Evolutionary conservation across 1,140 invertebrate species (phyloP).

Genomic region (Trachymyrmex septentrionalis): DNA sequence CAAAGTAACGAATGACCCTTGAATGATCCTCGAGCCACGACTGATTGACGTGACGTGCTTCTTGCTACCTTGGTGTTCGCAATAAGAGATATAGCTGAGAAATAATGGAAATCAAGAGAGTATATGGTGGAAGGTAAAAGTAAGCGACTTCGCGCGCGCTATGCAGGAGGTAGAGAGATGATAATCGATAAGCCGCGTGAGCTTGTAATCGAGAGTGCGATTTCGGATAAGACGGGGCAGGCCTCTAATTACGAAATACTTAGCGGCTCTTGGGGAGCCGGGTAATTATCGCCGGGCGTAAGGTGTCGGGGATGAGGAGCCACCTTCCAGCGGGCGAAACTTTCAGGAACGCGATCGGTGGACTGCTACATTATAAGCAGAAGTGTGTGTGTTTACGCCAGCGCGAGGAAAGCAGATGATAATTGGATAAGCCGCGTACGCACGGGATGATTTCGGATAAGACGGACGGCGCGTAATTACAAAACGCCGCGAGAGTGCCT

Average conservation of each 20-base stretch:
- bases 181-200: conserved; percentile 55
- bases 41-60: conserved; percentile 1
- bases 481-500: conserved; percentile 45
- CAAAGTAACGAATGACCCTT: conserved; percentile 1
- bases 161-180: conserved; percentile 53
- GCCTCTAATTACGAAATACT: conserved; percentile 59
- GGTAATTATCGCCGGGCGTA: conserved; percentile 49
- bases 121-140: conserved; percentile 4
- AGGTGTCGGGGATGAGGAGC: conserved; percentile 34
- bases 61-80: neutral
- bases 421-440: conserved; percentile 59
- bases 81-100: conserved; percentile 7
- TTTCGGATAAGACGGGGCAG: conserved; percentile 53
- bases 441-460: conserved; percentile 55
- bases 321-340: conserved; percentile 43
- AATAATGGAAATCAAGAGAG: neutral
- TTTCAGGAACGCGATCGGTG: conserved; percentile 40
- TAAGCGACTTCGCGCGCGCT: neutral
- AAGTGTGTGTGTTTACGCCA: conserved; percentile 49
- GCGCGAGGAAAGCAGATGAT: conserved; percentile 62
- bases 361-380: conserved; percentile 4
- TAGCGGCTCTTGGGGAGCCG: conserved; percentile 45
- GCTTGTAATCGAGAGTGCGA: conserved; percentile 59
- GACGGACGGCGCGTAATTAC: conserved; percentile 57
- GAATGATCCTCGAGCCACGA: neutral